Conservation (phyloP, 2,797 vertebrate species). For the Anableps anableps region DNA sequence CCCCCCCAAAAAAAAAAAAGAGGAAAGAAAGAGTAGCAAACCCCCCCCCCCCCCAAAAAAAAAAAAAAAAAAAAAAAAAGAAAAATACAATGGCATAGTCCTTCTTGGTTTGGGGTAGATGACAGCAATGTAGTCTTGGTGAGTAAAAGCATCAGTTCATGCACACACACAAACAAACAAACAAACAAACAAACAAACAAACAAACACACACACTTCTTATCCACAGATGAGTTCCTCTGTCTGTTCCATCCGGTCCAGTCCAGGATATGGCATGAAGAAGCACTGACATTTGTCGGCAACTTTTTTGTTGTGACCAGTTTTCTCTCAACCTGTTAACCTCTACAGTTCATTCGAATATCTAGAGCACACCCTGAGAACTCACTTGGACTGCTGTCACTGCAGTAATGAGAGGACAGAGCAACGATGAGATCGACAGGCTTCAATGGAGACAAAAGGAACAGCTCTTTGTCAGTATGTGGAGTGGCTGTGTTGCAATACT, state of each 20-base stretch:
- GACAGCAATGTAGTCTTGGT: conserved; percentile 66
- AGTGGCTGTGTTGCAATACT: conserved; percentile 27
- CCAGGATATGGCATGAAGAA: conserved; percentile 42
- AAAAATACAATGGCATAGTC: conserved; percentile 69
- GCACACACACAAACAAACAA: conserved; percentile 47
- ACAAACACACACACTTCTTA: conserved; percentile 38
- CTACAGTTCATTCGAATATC: conserved; percentile 71
- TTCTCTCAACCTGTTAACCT: conserved; percentile 25
- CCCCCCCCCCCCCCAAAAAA: conserved; percentile 2
- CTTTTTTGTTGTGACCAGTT: conserved; percentile 21
- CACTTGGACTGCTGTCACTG: conserved; percentile 42
- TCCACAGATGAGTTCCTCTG: conserved; percentile 58
- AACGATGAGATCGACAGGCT: conserved; percentile 29
- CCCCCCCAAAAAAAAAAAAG: conserved; percentile 20
- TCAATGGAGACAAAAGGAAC: conserved; percentile 18
- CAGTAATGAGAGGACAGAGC: conserved; percentile 31
- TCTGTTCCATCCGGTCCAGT: conserved; percentile 51
- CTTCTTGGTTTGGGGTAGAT: conserved; percentile 66
- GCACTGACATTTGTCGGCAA: conserved; percentile 11
- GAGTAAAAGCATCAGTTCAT: conserved; percentile 77
- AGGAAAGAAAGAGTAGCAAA: conserved; percentile 58
- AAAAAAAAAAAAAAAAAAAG: conserved; percentile 31
- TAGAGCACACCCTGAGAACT: conserved; percentile 61
- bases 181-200: conserved; percentile 52
- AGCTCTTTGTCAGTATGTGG: conserved; percentile 23